Evolutionary conservation across 2,797 vertebrate species (phyloP).

Genomic region (Oreochromis grahami): DNA sequence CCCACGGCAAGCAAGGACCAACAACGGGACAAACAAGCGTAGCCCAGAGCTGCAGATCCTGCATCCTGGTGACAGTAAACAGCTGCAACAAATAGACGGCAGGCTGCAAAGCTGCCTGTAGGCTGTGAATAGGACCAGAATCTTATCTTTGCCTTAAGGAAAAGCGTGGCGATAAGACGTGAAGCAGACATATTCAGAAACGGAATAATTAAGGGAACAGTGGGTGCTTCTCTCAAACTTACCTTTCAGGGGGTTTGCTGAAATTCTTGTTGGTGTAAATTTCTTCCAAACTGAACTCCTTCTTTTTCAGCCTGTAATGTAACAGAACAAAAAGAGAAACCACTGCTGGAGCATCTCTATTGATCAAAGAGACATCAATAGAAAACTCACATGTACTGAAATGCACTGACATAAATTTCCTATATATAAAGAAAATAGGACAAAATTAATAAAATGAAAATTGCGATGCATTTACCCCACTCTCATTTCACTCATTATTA

Average conservation of each 20-base stretch:
- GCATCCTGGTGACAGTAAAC: not conserved
- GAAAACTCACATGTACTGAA: not conserved
- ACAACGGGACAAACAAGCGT: not conserved
- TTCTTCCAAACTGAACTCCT: constrained; percentile 90
- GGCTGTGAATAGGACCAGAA: not conserved
- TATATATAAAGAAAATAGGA: not conserved
- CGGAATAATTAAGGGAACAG: not conserved
- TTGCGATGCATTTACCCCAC: not conserved
- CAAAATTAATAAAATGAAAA: not conserved
- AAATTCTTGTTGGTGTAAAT: constrained; percentile 95
- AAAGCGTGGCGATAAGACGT: not conserved
- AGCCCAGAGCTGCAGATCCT: not conserved
- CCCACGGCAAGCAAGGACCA: accelerated
- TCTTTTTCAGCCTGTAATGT: constrained; percentile 84
- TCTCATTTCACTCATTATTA: not conserved
- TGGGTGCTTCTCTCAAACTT: constrained; percentile 11
- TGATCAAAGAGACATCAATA: not conserved
- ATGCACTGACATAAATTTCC: not conserved
- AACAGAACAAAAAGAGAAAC: not conserved
- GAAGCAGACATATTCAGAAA: not conserved
- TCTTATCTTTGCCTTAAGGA: not conserved
- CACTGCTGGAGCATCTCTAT: not conserved
- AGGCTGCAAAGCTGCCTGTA: not conserved
- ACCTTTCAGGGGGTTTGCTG: constrained; percentile 85
- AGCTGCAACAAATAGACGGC: not conserved